A percentile compares a stretch with the other conserved stretches of the same genome.
These are phyloP conservation scores for Drosophila setosimentum DNA, from an alignment of 2,888 invertebrate genomes.

Conservation along the genomic window DNA sequence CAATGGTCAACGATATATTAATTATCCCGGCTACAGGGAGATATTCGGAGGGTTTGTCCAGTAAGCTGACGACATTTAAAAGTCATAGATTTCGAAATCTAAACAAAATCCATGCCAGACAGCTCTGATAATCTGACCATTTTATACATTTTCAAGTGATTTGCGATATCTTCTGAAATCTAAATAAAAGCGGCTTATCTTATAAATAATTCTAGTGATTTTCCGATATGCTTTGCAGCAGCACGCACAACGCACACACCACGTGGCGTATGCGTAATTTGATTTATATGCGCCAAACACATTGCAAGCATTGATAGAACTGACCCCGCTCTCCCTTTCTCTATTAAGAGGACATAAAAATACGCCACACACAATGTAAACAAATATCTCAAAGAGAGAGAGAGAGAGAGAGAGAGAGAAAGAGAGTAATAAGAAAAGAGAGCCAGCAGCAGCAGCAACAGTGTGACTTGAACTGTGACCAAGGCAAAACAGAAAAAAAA, in stretches of 20 bases:
- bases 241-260: conserved; percentile 9
- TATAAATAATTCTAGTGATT: not conserved
- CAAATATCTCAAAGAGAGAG: conserved; percentile 49
- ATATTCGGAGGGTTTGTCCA: not conserved
- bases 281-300: conserved; percentile 65
- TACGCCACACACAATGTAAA: conserved; percentile 64
- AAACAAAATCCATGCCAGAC: not conserved
- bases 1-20: not conserved
- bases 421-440: conserved; percentile 2
- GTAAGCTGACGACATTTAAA: not conserved
- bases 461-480: conserved; percentile 67
- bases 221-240: conserved; percentile 10
- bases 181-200: not conserved
- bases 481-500: conserved; percentile 1
- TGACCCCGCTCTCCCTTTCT: not conserved
- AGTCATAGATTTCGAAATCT: not conserved
- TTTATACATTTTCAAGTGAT: not conserved
- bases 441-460: conserved; percentile 62
- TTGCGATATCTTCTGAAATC: not conserved
- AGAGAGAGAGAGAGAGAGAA: not conserved
- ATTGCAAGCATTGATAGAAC: conserved; percentile 13
- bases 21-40: not conserved
- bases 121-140: not conserved
- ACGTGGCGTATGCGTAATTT: conserved; percentile 76
- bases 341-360: conserved; percentile 35